Conservation (phyloP, 2,797 vertebrate genomes). For the Neoniphon sammara region DNA sequence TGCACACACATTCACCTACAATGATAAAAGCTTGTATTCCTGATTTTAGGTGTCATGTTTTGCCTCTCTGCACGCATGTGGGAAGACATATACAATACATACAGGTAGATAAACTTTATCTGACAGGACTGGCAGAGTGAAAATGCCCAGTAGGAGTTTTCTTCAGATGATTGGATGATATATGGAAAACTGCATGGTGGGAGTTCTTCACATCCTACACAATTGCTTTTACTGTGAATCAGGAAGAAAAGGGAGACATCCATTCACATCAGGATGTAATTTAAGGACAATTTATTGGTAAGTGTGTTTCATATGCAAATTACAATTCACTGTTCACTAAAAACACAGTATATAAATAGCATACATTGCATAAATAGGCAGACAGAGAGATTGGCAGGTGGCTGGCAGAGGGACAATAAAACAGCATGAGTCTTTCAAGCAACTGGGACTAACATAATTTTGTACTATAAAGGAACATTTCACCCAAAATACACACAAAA, state of each 20-base stretch:
- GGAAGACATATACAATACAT: conserved; percentile 8
- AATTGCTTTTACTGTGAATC: conserved; percentile 2
- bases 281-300: not conserved
- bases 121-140: conserved; percentile 52
- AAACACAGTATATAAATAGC: not conserved
- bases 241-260: not conserved
- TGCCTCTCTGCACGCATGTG: not conserved
- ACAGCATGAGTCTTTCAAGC: too few relatives aligned
- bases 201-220: not conserved
- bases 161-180: conserved; percentile 29
- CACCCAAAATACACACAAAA: too few relatives aligned
- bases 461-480: too few relatives aligned
- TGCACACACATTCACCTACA: conserved; percentile 7
- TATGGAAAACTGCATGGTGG: conserved; percentile 11
- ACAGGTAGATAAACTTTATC: conserved; percentile 14
- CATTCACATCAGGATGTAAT: conserved; percentile 5
- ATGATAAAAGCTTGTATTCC: not conserved
- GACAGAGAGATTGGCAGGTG: not conserved
- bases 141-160: conserved; percentile 41
- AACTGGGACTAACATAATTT: too few relatives aligned
- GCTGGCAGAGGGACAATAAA: too few relatives aligned
- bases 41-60: not conserved
- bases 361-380: not conserved
- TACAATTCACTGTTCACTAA: not conserved
- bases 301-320: not conserved